These are phyloP conservation scores for Heliothis subflexa DNA, from an alignment of 1,140 invertebrate genomes.

Conservation along the genomic window DNA sequence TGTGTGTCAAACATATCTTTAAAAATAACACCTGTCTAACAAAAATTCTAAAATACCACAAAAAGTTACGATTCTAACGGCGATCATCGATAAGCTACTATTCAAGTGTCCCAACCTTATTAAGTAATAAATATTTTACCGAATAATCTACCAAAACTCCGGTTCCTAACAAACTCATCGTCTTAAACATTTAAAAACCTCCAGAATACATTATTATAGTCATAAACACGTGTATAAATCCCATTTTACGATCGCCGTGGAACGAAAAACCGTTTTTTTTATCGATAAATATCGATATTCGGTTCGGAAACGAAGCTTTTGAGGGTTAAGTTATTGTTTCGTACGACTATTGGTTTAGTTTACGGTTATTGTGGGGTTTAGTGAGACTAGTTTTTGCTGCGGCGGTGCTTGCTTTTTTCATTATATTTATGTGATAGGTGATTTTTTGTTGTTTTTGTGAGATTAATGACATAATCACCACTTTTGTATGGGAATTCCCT, in stretches of 20 bases:
- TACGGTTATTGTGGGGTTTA: conserved; percentile 73
- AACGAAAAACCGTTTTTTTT: conserved; percentile 54
- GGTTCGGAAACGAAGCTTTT: conserved; percentile 44
- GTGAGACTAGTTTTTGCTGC: conserved; percentile 52
- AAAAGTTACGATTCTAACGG: background rate
- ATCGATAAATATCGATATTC: conserved; percentile 69
- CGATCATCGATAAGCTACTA: conserved; percentile 34
- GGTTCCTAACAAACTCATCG: conserved; percentile 41
- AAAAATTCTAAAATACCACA: background rate
- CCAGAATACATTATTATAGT: conserved; percentile 25
- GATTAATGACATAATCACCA: conserved; percentile 15
- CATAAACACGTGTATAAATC: conserved; percentile 55
- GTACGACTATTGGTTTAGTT: conserved; percentile 73
- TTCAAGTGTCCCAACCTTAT: conserved; percentile 10
- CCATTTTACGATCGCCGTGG: conserved; percentile 33
- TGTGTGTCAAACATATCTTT: too few species aligned
- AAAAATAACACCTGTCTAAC: conserved; percentile 5
- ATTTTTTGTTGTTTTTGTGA: background rate
- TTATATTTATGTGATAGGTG: background rate
- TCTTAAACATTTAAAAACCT: conserved; percentile 18
- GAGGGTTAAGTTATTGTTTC: conserved; percentile 69
- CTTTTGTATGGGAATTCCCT: background rate
- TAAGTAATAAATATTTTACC: conserved; percentile 42
- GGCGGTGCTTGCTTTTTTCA: conserved; percentile 43
- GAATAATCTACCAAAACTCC: conserved; percentile 33